Conservation (phyloP, 1,140 invertebrate species). For the Prorops nasuta region DNA sequence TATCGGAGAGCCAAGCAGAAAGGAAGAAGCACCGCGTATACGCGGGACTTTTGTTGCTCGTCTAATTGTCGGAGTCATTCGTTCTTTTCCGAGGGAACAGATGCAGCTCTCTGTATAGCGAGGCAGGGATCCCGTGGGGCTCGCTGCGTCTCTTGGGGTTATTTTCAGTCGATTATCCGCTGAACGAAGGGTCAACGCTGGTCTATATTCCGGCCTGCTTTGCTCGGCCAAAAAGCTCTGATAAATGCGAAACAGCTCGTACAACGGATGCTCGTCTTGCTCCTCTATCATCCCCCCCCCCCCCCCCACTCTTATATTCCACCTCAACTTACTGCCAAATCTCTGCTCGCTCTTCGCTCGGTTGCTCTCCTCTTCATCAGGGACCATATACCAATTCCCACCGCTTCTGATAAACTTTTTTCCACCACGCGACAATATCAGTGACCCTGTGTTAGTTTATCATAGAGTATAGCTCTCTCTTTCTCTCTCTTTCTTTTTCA, state of each 20-base stretch:
- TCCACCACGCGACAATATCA: too few relatives aligned
- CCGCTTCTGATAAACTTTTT: too few relatives aligned
- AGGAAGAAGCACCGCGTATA: conserved; percentile 23
- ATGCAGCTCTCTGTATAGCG: conserved; percentile 40
- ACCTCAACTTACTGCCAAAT: too few relatives aligned
- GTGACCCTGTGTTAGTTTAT: too few relatives aligned
- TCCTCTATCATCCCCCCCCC: too few relatives aligned
- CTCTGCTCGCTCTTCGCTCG: too few relatives aligned
- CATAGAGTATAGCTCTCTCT: too few relatives aligned
- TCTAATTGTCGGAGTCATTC: conserved; percentile 47
- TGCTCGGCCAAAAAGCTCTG: conserved; percentile 28
- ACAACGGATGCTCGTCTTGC: not conserved
- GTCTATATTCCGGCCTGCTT: conserved; percentile 23
- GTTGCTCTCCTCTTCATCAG: too few relatives aligned
- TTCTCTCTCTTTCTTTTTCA: too few relatives aligned
- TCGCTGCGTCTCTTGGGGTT: conserved; percentile 47
- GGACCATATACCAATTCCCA: too few relatives aligned
- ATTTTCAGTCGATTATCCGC: conserved; percentile 56
- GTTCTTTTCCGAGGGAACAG: conserved; percentile 46
- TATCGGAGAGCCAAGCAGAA: too few relatives aligned
- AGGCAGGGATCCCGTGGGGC: conserved; percentile 22
- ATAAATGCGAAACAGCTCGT: conserved; percentile 28
- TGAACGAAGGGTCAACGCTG: conserved; percentile 39
- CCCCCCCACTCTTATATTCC: too few relatives aligned
- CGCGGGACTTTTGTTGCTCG: conserved; percentile 17